These are phyloP conservation scores for Synanthedon andrenaeformis DNA, from an alignment of 2,888 invertebrate genomes.

Conservation along the genomic window DNA sequence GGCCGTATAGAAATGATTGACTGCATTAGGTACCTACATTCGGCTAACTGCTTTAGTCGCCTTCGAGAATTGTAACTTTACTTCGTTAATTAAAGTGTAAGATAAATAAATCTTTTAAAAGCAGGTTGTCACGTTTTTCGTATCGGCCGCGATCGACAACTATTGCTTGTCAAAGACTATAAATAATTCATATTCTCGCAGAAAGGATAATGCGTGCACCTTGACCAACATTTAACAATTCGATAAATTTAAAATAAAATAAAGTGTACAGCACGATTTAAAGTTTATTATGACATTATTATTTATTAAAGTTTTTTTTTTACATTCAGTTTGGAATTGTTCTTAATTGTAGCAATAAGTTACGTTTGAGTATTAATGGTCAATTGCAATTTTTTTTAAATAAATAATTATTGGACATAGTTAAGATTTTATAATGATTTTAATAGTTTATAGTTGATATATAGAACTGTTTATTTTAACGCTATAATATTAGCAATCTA, in stretches of 20 bases:
- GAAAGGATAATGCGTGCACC: not conserved
- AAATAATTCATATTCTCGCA: slow-evolving; percentile 1
- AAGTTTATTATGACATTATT: not conserved
- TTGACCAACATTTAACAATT: not conserved
- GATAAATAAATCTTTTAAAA: not conserved
- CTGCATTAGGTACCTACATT: no score
- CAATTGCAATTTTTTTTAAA: no score
- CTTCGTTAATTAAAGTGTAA: not conserved
- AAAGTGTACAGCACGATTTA: not conserved
- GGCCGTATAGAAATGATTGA: no score
- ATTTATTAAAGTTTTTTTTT: not conserved
- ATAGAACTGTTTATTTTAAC: no score
- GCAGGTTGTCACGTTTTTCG: not conserved
- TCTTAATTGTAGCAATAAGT: not conserved
- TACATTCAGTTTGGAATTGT: not conserved
- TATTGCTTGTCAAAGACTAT: slow-evolving; percentile 1
- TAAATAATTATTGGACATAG: no score
- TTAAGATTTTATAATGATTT: no score
- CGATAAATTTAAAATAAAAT: not conserved
- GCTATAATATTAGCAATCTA: no score
- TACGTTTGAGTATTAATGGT: no score
- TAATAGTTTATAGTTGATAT: no score
- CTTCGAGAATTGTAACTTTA: no score
- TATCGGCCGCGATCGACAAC: not conserved
- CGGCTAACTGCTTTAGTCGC: no score